Percentiles rank a stretch among this genome's conserved stretches.
Conservation (phyloP, 2,113 vertebrate species). For the Nansenia antarctica region DNA sequence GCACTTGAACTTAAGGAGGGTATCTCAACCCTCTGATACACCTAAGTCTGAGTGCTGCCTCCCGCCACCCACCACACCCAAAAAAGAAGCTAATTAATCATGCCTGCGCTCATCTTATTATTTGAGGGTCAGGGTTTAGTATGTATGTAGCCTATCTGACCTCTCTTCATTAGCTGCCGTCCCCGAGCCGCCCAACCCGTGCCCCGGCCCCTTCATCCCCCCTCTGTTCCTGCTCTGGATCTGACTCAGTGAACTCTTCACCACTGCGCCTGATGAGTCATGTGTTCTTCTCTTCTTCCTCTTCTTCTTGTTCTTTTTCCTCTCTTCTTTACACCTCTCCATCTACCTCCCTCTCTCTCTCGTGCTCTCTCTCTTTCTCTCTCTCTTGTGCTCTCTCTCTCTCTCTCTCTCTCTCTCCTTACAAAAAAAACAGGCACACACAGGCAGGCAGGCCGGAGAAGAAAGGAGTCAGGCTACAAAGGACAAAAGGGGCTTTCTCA, state of each 20-base stretch:
- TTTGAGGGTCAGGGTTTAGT: too few relatives aligned
- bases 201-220: neutral
- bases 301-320: neutral
- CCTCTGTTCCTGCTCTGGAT: neutral
- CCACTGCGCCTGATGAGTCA: neutral
- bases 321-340: neutral
- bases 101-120: too few relatives aligned
- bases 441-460: neutral
- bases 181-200: neutral
- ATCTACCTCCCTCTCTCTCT: neutral
- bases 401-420: neutral
- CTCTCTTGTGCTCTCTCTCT: neutral
- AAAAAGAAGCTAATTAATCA: too few relatives aligned
- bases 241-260: neutral
- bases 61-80: too few relatives aligned
- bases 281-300: neutral
- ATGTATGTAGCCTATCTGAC: too few relatives aligned
- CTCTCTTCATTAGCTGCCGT: neutral
- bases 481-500: slow-evolving; percentile 4
- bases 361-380: neutral
- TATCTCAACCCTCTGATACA: too few relatives aligned
- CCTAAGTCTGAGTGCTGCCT: too few relatives aligned
- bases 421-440: neutral
- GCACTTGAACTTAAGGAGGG: too few relatives aligned
- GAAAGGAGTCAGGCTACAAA: too few relatives aligned